phyloP scores from a whole-genome alignment of 2,113 vertebrate species.

The Gnathonemus longibarbis region DNA sequence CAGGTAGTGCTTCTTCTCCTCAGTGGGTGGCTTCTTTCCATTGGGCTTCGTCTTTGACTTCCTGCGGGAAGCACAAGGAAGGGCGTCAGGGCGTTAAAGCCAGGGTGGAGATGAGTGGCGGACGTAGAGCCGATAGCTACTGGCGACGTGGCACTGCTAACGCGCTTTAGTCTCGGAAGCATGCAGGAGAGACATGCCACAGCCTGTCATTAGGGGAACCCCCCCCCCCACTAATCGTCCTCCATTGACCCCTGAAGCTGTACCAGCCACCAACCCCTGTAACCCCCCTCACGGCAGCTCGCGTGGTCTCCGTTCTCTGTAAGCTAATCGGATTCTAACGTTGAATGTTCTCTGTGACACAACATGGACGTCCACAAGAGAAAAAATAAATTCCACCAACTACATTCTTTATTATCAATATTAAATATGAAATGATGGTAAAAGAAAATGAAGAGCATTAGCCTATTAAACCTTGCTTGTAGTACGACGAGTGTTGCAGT shows the following conservation, averaged over 20 bases:
- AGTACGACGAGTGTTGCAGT: background rate
- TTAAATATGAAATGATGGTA: background rate
- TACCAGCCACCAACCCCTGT: background rate
- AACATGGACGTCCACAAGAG: background rate
- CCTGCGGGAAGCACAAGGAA: constrained; percentile 54
- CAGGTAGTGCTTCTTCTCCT: constrained; percentile 93
- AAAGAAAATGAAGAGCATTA: background rate
- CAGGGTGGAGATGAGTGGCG: background rate
- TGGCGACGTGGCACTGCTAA: background rate
- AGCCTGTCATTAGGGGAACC: background rate
- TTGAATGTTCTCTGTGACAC: background rate
- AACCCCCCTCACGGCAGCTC: background rate
- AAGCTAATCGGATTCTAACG: background rate
- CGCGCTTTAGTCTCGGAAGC: background rate
- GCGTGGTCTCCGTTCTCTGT: background rate
- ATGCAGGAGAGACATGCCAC: background rate
- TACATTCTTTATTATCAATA: background rate
- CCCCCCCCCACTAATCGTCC: background rate
- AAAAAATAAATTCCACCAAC: background rate
- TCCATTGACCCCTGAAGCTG: background rate
- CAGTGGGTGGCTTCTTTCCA: constrained; percentile 83
- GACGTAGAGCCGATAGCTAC: background rate
- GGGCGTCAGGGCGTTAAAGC: background rate
- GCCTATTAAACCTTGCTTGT: background rate
- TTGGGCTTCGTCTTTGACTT: constrained; percentile 98